phyloP scores from a whole-genome alignment of 2,113 vertebrate genomes.

The Gadus macrocephalus region DNA sequence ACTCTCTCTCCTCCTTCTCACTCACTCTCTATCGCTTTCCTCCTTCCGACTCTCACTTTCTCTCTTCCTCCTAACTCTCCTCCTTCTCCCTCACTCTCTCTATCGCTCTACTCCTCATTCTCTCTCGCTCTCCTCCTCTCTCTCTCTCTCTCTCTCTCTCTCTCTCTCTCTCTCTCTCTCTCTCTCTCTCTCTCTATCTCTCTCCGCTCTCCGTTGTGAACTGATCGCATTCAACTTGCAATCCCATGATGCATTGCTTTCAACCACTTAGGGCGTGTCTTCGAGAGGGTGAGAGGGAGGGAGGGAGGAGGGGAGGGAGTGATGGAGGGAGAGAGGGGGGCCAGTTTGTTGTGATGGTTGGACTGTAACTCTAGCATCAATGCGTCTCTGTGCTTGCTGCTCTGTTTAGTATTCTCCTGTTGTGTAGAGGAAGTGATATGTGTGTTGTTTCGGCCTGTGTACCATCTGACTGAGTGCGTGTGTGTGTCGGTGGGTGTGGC shows the following conservation, averaged over 20 bases:
- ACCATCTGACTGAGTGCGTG: neutral
- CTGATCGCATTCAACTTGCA: slow-evolving; percentile 7
- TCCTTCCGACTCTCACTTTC: no score
- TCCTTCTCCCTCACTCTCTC: no score
- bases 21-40: no score
- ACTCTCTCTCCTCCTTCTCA: no score
- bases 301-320: slow-evolving; percentile 3
- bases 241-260: slow-evolving; percentile 59
- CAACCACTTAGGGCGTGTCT: slow-evolving; percentile 40
- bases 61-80: no score
- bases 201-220: no score
- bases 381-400: neutral
- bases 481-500: slow-evolving; percentile 1
- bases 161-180: no score
- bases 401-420: neutral
- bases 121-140: no score
- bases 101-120: no score
- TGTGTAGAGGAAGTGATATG: neutral
- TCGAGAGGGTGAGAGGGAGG: neutral
- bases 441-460: neutral
- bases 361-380: neutral
- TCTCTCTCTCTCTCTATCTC: no score
- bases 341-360: neutral
- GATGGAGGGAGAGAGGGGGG: neutral
- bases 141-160: no score